Conservation (phyloP, 2,888 invertebrate genomes). For the Abscondita cerata region DNA sequence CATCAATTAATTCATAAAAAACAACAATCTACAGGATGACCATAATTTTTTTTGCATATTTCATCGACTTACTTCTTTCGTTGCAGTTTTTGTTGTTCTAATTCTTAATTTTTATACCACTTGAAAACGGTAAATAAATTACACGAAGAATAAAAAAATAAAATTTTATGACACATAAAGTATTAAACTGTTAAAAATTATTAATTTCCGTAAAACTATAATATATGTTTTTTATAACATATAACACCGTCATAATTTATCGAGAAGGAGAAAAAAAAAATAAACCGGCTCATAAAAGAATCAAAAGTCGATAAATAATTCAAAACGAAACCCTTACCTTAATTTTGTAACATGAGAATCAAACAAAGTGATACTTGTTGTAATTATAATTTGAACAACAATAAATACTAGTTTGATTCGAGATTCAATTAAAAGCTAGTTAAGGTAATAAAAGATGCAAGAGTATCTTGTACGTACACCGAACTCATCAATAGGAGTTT, state of each 20-base stretch:
- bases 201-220: conserved; percentile 4
- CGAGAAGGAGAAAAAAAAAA: background rate
- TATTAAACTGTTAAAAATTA: too few relatives aligned
- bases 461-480: conserved; percentile 25
- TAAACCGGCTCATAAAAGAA: conserved; percentile 6
- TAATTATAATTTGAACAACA: conserved; percentile 30
- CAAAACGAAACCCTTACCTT: conserved; percentile 2
- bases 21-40: too few relatives aligned
- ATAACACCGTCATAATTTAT: background rate
- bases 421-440: conserved; percentile 37
- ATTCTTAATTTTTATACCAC: too few relatives aligned
- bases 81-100: too few relatives aligned
- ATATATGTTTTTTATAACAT: background rate
- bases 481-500: conserved; percentile 32
- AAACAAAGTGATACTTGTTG: conserved; percentile 20
- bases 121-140: too few relatives aligned
- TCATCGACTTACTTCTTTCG: too few relatives aligned
- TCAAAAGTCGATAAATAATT: conserved; percentile 2
- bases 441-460: conserved; percentile 33
- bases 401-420: conserved; percentile 29
- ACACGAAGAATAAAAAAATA: too few relatives aligned
- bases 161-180: too few relatives aligned
- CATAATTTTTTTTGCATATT: too few relatives aligned
- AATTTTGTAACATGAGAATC: conserved; percentile 21
- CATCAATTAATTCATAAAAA: too few relatives aligned